phyloP scores from a whole-genome alignment of 2,797 vertebrate species.

The Aeoliscus strigatus region DNA sequence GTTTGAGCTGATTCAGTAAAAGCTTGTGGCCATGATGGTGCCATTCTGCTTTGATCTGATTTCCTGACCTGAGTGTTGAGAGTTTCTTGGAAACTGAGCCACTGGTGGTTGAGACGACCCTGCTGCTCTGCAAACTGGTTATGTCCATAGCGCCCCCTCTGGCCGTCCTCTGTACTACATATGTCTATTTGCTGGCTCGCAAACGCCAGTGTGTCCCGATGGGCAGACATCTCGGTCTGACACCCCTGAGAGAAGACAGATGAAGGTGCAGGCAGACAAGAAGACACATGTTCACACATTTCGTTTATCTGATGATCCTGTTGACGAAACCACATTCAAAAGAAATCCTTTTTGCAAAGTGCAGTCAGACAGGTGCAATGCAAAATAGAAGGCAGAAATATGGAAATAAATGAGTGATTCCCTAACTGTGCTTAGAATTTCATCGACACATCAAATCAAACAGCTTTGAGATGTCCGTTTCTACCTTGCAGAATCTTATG shows the following conservation, averaged over 20 bases:
- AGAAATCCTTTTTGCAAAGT: too few relatives aligned
- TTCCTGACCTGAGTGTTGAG: constrained; percentile 77
- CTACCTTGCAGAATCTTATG: constrained; percentile 80
- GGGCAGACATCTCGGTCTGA: constrained; percentile 75
- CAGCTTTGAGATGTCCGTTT: not conserved
- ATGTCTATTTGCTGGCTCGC: constrained; percentile 78
- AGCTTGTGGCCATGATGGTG: too few relatives aligned
- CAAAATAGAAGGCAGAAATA: too few relatives aligned
- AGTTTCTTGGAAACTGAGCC: constrained; percentile 73
- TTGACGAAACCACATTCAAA: too few relatives aligned
- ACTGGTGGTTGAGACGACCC: constrained; percentile 77
- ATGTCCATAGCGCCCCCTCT: constrained; percentile 74
- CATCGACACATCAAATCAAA: not conserved
- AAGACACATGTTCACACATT: not conserved
- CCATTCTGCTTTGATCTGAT: too few relatives aligned
- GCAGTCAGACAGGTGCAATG: too few relatives aligned
- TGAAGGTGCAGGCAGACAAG: not conserved
- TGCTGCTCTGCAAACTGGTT: constrained; percentile 82
- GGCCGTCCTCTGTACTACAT: constrained; percentile 69
- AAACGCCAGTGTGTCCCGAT: constrained; percentile 80
- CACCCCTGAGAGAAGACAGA: constrained; percentile 65
- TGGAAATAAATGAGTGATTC: too few relatives aligned
- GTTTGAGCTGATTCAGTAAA: too few relatives aligned
- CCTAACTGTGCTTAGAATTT: too few relatives aligned
- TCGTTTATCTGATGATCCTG: too few relatives aligned